Percentiles rank a stretch among this genome's conserved stretches.
Conservation (phyloP, 1,140 invertebrate species). For the Micrasema longulum region DNA sequence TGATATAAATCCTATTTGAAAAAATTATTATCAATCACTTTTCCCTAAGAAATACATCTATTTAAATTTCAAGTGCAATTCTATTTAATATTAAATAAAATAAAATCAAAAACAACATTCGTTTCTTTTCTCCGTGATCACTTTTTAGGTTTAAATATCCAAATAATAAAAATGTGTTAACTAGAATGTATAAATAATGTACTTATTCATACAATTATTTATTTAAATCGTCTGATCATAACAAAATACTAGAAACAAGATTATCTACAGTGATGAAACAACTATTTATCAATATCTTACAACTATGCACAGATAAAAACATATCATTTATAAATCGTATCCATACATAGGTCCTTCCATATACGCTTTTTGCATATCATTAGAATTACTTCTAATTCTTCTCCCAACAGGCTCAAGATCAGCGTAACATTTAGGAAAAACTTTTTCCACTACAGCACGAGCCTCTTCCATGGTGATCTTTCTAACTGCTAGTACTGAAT, state of each 20-base stretch:
- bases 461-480: constrained; percentile 81
- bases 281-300: not conserved
- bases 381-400: constrained; percentile 80
- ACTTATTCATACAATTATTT: not conserved
- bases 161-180: no score
- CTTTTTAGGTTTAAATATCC: no score
- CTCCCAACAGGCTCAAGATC: constrained; percentile 95
- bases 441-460: constrained; percentile 81
- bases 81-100: constrained; percentile 37
- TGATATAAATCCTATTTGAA: constrained; percentile 34
- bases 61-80: constrained; percentile 42
- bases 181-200: not conserved
- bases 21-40: constrained; percentile 17
- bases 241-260: not conserved
- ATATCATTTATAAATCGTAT: constrained; percentile 70
- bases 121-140: not conserved
- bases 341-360: constrained; percentile 83
- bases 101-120: constrained; percentile 3
- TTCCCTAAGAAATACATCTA: constrained; percentile 33
- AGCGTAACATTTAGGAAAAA: constrained; percentile 92
- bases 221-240: not conserved
- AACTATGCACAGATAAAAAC: no score
- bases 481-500: constrained; percentile 85
- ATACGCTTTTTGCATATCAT: constrained; percentile 82
- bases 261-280: not conserved